A percentile compares a stretch with the other conserved stretches of the same genome.
These are phyloP conservation scores for Hoplodrina ambigua DNA, from an alignment of 2,888 invertebrate species.

Conservation along the genomic window DNA sequence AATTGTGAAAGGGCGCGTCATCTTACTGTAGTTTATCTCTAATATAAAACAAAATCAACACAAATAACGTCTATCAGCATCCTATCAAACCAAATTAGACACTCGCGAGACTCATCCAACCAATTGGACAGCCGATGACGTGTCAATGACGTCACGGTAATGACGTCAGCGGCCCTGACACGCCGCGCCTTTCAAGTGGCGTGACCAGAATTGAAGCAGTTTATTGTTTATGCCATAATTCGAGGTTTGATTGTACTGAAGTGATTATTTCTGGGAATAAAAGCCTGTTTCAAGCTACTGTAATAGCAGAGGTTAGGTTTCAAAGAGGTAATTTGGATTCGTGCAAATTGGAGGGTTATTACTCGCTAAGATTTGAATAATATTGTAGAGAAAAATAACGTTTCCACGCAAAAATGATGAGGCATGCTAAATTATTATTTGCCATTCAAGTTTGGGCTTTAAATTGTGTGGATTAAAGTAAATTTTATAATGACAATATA, in stretches of 20 bases:
- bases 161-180: slow-evolving; percentile 49
- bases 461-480: too few species aligned
- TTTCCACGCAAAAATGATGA: too few species aligned
- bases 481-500: too few species aligned
- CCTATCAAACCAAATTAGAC: slow-evolving; percentile 24
- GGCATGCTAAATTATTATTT: too few species aligned
- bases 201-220: slow-evolving; percentile 48
- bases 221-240: slow-evolving; percentile 40
- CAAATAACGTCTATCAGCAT: slow-evolving; percentile 5
- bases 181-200: slow-evolving; percentile 43
- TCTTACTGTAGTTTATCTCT: too few species aligned
- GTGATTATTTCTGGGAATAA: slow-evolving; percentile 44
- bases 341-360: neutral
- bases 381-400: too few species aligned
- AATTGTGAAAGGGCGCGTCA: too few species aligned
- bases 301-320: neutral
- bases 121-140: slow-evolving; percentile 33
- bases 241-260: slow-evolving; percentile 42
- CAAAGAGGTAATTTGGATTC: slow-evolving; percentile 26
- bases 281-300: neutral
- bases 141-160: slow-evolving; percentile 49
- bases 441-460: too few species aligned
- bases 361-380: too few species aligned
- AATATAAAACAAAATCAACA: slow-evolving; percentile 12
- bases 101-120: slow-evolving; percentile 15